A percentile compares a stretch with the other conserved stretches of the same genome.
Conservation (phyloP, 2,113 vertebrate species). For the human (Homo sapiens) region DNA sequence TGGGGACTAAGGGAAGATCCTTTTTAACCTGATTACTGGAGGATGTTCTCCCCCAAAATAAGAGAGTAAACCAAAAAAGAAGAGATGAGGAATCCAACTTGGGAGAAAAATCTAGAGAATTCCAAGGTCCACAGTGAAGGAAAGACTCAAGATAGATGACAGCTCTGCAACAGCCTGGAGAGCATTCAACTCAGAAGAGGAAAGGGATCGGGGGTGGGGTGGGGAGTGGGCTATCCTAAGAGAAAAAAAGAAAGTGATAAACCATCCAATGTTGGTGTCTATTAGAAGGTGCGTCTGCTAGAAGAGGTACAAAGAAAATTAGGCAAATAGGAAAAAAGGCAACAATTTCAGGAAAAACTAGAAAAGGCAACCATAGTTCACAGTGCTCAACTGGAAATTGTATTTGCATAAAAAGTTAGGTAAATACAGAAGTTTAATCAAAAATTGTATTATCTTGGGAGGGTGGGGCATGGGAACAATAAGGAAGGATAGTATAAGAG, state of each 20-base stretch:
- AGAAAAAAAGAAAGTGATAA: background rate
- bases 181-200: background rate
- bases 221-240: background rate
- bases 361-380: background rate
- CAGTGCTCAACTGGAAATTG: background rate
- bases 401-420: background rate
- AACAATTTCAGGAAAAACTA: conserved; percentile 2
- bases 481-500: background rate
- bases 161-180: background rate
- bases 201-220: background rate
- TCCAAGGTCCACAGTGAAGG: background rate
- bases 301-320: background rate
- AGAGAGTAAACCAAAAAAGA: conserved; percentile 6
- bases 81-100: background rate
- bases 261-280: background rate
- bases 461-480: background rate
- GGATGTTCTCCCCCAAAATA: conserved; percentile 16
- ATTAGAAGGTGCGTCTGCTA: background rate
- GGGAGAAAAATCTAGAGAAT: background rate
- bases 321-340: background rate
- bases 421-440: background rate
- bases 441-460: background rate
- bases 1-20: background rate
- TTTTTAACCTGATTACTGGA: background rate
- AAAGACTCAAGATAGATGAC: background rate